These are phyloP conservation scores for Pandemis corylana DNA, from an alignment of 2,888 invertebrate genomes.

Conservation along the genomic window DNA sequence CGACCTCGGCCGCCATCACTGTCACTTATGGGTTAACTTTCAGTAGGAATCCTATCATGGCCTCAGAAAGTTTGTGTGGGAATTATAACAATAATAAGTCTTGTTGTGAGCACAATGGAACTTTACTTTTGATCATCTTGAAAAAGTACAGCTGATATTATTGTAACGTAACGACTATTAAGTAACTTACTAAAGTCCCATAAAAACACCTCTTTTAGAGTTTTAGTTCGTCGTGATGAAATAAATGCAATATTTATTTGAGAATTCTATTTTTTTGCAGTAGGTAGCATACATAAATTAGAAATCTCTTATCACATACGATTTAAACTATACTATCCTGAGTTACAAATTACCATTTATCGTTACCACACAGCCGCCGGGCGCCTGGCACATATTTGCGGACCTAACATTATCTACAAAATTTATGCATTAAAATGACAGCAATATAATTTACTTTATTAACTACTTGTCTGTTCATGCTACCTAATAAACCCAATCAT, in stretches of 20 bases:
- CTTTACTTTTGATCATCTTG: not conserved
- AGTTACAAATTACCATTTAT: slow-evolving; percentile 23
- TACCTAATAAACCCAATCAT: slow-evolving; percentile 30
- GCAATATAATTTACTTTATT: slow-evolving; percentile 28
- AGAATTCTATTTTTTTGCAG: not conserved
- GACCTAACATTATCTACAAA: slow-evolving; percentile 38
- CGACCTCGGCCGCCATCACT: slow-evolving; percentile 69
- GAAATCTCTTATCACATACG: not conserved
- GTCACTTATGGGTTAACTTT: slow-evolving; percentile 73
- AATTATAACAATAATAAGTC: slow-evolving; percentile 31
- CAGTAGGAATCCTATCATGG: slow-evolving; percentile 58
- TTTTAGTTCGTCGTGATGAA: not conserved
- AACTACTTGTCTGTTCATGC: slow-evolving; percentile 23
- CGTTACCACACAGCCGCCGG: slow-evolving; percentile 21
- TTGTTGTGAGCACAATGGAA: slow-evolving; percentile 1
- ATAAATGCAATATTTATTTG: not conserved
- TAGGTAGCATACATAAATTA: not conserved
- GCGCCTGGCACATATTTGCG: slow-evolving; percentile 34
- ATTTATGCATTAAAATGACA: slow-evolving; percentile 38
- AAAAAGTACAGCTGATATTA: not conserved
- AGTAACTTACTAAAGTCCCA: not conserved
- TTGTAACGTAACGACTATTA: not conserved
- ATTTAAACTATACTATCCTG: not conserved
- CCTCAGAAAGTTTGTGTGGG: slow-evolving; percentile 47
- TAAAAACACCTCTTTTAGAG: not conserved